Evolutionary conservation across 1,140 invertebrate genomes (phyloP), one percentile per base, ranked within the genome.

Genomic region (Wasmannia auropunctata): DNA sequence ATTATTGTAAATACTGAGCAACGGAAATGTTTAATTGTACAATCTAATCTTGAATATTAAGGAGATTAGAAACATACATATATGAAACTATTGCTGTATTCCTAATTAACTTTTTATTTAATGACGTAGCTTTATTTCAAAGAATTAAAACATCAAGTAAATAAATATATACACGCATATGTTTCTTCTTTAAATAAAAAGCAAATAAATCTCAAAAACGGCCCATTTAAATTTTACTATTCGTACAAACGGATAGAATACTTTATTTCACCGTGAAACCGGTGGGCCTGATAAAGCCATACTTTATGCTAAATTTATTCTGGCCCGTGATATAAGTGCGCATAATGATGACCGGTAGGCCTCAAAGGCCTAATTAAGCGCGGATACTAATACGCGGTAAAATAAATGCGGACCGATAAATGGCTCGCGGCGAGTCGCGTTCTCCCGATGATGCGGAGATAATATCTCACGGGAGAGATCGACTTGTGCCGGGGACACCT

Each of bases 241-340:
- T 72, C n/a, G 11, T 60, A 58, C 11, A 43, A 65, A 43, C 54
- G 1, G 7, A 58, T 19, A 4, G 25, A 43, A 43, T 34, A 58
- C 8, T 22, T 70, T 31, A 79, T 65, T 34, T 58, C 54, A 28
- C 11, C 14, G 56, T 67, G 19, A 25, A 74, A 74, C 8, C 65
- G 37, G 11, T 6, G 4, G 14, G 11, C 51, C 37, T 46, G 28
- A 83, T 83, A 58, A 74, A 74, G 67, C 37, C n/a, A 22, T 72
- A 83, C 31, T 83, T 83, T 72, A 83, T 74, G 37, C 7, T 46
- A 60, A 81, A 72, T 81, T 54, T 81, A 81, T 81, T 81, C 40
- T 4, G 14, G 19, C 5, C 46, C 51, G 8, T 58, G 37, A 81
- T 81, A 22, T 70, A 81, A 56, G 65, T 58, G 25, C 37, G 51